Evolutionary conservation across 1,140 invertebrate genomes (phyloP), one percentile per base, ranked within the genome.

Genomic region (Spodoptera frugiperda): DNA sequence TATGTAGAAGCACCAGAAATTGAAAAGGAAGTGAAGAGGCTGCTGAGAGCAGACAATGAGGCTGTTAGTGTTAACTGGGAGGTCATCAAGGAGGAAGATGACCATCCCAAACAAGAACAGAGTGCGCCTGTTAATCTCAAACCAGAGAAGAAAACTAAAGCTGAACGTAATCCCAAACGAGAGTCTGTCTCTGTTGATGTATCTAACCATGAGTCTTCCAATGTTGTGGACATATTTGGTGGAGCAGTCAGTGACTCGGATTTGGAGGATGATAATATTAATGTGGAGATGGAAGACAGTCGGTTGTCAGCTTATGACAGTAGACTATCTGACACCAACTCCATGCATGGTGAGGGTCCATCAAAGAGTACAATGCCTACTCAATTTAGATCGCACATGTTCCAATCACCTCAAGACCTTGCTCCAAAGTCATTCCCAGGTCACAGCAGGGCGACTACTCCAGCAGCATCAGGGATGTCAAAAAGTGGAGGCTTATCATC

Each of bases 1-100:
- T 98, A 98, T 94, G 97, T 98, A 1, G 99, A 99, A 94, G 98
- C 98, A 57, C 98, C 98, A 1, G 99, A 99, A 95, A 99, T 99
- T 83, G 99, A 99, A 90, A 99, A 99, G 92, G 99, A 99, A 95
- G 97, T 98, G 0, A 99, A 99, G 91, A 94, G 98, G 72, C 93
- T 99, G 17, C 95, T 99, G 12, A 95, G 98, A 82, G 96, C 96
- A n/a, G 98, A 99, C 90, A 98, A 98, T 89, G 98, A 99, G 89
- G 98, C 98, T 10, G 96, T 97, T 2, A 96, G 96, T 85, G 97
- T 99, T 0, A 97, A 97, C 72, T 99, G 97, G 96, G 98, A 99
- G 91, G 96, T 99, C 0, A 97, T 99, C 44, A 97, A 97, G 82
- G 98, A 99, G 89, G 98, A 99, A 88, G 97, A 98, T 83, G 97